Base-by-base conservation (phyloP, 2,797 vertebrate species). In the Smutsia gigantea region DNA sequence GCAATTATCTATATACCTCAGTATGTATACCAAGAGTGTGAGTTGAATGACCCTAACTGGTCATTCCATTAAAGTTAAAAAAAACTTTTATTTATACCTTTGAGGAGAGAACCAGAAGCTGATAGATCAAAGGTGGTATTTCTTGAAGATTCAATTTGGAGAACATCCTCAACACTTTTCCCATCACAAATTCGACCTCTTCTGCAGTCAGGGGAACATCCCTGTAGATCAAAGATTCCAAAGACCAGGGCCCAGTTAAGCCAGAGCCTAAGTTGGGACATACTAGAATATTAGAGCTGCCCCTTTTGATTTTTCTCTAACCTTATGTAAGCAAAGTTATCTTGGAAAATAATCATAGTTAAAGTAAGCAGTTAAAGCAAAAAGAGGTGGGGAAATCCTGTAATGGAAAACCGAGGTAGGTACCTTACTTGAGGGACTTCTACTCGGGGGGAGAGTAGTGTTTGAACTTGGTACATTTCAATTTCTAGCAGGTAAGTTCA, bases 81-180 rank as follows among this genome's bases (percentile, higher is more conserved):
- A 42, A 63, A 63, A 63, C 31, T 37, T 78, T 93, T 25, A 31
- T 90, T 78, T 46, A 93, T 98, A 99, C 99, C 99, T 99, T 99
- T 93, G 99, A 98, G 96, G 99, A 99, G 94, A 99, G 99, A 87
- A 99, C 98, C 75, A 99, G 98, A 89, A 99, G 99, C 97, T 99
- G 99, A 98, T 99, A 99, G 97, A 99, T 98, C 90, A 99, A 97
- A 29, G 99, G 99, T 1, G 99, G 99, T 69, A 99, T 99, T 98
- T 99, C 99, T 97, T 99, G 99, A 86, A 99, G 98, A 88, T 99
- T 99, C 97, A 99, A 97, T 97, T 99, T 99, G 87, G 97, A 98
- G 96, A 99, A 99, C 99, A 99, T 99, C 71, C 99, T 98, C 93
- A 99, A 93, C 18, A 99, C 97, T 98, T 99, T 99, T 95, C 99